Evolutionary conservation across 2,888 invertebrate species (phyloP).

Genomic region (Thecocarcelia acutangulata): DNA sequence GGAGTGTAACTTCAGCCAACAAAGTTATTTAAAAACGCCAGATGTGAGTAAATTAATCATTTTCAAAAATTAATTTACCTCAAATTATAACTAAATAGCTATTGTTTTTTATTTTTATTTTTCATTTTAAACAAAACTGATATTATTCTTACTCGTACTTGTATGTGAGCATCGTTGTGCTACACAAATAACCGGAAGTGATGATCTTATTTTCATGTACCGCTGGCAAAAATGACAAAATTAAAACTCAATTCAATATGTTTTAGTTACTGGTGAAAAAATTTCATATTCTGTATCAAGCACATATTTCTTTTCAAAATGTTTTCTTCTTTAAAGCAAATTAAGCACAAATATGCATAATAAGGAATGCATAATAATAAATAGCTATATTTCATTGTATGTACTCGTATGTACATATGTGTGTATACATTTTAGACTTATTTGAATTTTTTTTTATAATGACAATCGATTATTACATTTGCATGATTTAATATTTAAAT

Average conservation of each 20-base stretch:
- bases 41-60: neutral
- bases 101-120: conserved; percentile 11
- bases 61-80: neutral
- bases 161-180: conserved; percentile 10
- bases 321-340: no score
- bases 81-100: neutral
- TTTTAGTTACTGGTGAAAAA: conserved; percentile 32
- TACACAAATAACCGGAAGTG: conserved; percentile 65
- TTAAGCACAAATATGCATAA: no score
- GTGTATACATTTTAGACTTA: no score
- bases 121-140: conserved; percentile 36
- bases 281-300: neutral
- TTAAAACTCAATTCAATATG: conserved; percentile 8
- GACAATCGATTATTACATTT: no score
- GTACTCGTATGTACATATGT: no score
- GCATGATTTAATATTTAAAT: neutral
- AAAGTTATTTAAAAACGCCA: no score
- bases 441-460: no score
- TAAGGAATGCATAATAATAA: no score
- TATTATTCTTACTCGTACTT: conserved; percentile 5
- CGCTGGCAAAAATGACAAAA: conserved; percentile 23
- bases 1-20: no score
- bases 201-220: conserved; percentile 48
- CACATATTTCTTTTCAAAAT: neutral
- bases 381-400: no score